These are phyloP conservation scores for Eurytoma adleriae DNA, from an alignment of 2,888 invertebrate genomes.

Conservation along the genomic window DNA sequence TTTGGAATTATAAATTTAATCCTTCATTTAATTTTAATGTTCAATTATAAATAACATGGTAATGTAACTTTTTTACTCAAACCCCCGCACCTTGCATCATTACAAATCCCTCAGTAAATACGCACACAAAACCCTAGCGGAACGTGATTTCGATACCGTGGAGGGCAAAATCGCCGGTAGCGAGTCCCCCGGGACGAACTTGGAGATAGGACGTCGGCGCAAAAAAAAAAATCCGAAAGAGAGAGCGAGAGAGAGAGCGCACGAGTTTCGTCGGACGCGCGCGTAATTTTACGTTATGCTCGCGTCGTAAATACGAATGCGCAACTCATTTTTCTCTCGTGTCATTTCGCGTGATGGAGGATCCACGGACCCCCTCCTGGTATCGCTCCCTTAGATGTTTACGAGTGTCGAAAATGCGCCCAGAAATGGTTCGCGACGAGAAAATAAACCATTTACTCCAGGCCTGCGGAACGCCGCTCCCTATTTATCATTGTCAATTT, in stretches of 20 bases:
- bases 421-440: constrained; percentile 16
- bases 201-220: not conserved
- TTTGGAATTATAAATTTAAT: too few relatives aligned
- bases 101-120: too few relatives aligned
- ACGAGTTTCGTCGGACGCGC: not conserved
- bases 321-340: constrained; percentile 43
- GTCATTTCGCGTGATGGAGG: constrained; percentile 32
- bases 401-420: constrained; percentile 46
- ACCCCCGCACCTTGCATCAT: too few relatives aligned
- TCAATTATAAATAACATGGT: too few relatives aligned
- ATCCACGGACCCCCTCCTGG: not conserved
- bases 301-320: constrained; percentile 33
- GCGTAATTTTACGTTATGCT: constrained; percentile 45
- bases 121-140: not conserved
- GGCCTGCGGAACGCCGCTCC: not conserved
- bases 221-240: not conserved
- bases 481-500: constrained; percentile 52
- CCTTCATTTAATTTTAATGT: too few relatives aligned
- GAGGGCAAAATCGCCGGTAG: too few relatives aligned
- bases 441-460: constrained; percentile 1
- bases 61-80: too few relatives aligned
- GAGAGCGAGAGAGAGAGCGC: not conserved
- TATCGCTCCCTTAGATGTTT: constrained; percentile 31
- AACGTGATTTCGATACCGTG: not conserved
- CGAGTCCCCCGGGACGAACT: not conserved